phyloP scores from a whole-genome alignment of 2,797 vertebrate genomes.

The Sternotherus odoratus region DNA sequence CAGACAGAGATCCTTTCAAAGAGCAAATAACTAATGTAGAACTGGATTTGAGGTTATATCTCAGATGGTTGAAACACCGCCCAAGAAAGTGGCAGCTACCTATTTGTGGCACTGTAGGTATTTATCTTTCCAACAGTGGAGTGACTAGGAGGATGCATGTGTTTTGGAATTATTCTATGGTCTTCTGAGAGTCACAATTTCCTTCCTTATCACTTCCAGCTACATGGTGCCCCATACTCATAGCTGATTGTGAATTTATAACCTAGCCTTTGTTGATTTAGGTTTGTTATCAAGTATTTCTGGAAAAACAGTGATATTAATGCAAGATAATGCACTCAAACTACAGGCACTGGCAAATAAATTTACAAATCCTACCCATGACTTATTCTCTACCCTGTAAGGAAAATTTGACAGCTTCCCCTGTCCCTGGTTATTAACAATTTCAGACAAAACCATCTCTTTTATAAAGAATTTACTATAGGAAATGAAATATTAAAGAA shows the following conservation, averaged over 20 bases:
- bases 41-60: neutral
- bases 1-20: neutral
- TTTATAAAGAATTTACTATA: slow-evolving; percentile 51
- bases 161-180: neutral
- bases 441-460: slow-evolving; percentile 47
- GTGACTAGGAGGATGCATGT: neutral
- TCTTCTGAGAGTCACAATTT: neutral
- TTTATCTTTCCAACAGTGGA: neutral
- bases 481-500: slow-evolving; percentile 58
- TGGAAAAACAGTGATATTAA: neutral
- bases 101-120: neutral
- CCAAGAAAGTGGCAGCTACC: neutral
- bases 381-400: neutral
- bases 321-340: neutral
- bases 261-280: neutral
- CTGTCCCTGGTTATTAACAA: neutral
- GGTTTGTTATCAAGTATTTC: neutral
- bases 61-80: neutral
- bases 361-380: neutral
- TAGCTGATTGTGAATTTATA: neutral
- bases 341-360: neutral
- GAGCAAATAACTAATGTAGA: neutral
- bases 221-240: neutral
- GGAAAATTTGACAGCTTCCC: neutral
- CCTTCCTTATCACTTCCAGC: neutral